A percentile compares a stretch with the other conserved stretches of the same genome.
Evolutionary conservation across 2,888 invertebrate genomes (phyloP).

Genomic region (Agriopis aurantiaria): DNA sequence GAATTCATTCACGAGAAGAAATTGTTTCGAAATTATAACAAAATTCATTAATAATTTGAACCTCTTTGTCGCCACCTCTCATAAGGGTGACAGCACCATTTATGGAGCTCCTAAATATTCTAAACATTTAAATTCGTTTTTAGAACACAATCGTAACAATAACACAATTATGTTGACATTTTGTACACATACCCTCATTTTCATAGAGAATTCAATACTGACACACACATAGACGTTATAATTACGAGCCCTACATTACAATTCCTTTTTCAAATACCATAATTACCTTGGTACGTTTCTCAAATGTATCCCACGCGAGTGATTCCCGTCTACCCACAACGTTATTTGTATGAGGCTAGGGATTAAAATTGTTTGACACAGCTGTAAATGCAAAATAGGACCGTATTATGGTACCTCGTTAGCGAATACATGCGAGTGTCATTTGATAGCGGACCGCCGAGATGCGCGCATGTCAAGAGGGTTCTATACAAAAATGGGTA

Average conservation of each 20-base stretch:
- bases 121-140: conserved; percentile 39
- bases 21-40: conserved; percentile 21
- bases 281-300: conserved; percentile 65
- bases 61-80: conserved; percentile 21
- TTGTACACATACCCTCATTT: conserved; percentile 54
- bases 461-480: conserved; percentile 53
- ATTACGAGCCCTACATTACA: conserved; percentile 70
- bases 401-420: conserved; percentile 73
- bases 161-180: conserved; percentile 47
- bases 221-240: conserved; percentile 52
- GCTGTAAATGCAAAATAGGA: conserved; percentile 61
- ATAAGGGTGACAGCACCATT: conserved; percentile 31
- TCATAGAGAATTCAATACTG: conserved; percentile 54
- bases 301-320: conserved; percentile 58
- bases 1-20: conserved; percentile 13
- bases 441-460: conserved; percentile 73
- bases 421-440: conserved; percentile 76
- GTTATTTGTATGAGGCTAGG: conserved; percentile 53
- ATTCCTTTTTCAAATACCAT: conserved; percentile 74
- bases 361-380: conserved; percentile 56
- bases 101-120: conserved; percentile 23
- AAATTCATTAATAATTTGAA: conserved; percentile 22
- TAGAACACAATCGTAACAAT: conserved; percentile 41
- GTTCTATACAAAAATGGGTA: conserved; percentile 57
- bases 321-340: conserved; percentile 35